Evolutionary conservation across 2,888 invertebrate genomes (phyloP).

Genomic region (Acleris holmiana): DNA sequence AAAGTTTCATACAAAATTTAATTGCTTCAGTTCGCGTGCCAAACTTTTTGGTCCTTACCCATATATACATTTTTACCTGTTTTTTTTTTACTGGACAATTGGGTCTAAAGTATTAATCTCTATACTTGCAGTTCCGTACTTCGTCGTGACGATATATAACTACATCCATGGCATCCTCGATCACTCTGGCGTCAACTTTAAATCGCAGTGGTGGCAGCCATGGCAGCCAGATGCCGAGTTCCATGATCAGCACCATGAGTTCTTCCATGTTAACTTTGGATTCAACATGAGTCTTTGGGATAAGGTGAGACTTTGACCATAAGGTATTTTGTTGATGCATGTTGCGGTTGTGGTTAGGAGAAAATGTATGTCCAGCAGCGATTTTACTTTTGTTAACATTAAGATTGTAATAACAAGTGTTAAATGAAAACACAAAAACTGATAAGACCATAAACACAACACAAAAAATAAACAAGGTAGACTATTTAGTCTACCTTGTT

Average conservation of each 20-base stretch:
- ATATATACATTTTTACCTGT: no score
- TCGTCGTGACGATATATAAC: slow-evolving; percentile 66
- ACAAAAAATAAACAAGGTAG: no score
- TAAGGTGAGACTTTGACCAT: slow-evolving; percentile 69
- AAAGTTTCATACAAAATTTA: no score
- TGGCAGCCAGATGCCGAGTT: slow-evolving; percentile 90
- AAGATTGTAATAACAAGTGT: no score
- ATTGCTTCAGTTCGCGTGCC: no score
- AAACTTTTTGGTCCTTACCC: no score
- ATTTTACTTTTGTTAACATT: no score
- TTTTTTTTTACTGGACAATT: no score
- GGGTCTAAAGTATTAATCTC: no score
- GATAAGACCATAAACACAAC: no score
- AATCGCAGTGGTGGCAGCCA: slow-evolving; percentile 89
- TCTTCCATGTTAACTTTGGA: slow-evolving; percentile 91
- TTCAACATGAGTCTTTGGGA: slow-evolving; percentile 90
- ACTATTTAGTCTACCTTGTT: no score
- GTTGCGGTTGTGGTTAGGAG: neutral
- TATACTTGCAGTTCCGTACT: slow-evolving; percentile 64
- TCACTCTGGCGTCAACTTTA: slow-evolving; percentile 90
- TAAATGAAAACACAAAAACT: no score
- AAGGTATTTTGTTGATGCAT: neutral
- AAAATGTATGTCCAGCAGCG: neutral
- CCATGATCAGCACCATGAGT: slow-evolving; percentile 91
- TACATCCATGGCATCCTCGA: slow-evolving; percentile 91